These are phyloP conservation scores for Chloromyia formosa DNA, from an alignment of 2,888 invertebrate species.

Conservation along the genomic window DNA sequence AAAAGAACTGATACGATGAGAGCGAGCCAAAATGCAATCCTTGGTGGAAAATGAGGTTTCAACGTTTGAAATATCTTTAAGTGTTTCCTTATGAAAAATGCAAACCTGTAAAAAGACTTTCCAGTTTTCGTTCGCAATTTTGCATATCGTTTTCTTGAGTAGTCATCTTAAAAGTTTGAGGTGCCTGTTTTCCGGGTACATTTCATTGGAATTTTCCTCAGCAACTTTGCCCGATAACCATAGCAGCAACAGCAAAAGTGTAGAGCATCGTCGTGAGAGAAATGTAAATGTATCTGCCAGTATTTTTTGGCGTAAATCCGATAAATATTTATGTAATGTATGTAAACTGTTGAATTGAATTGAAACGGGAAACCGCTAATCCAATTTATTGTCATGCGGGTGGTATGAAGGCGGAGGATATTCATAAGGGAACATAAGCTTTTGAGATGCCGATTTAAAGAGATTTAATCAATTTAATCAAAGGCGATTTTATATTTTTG, in stretches of 20 bases:
- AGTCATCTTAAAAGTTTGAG: slow-evolving; percentile 23
- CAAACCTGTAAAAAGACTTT: slow-evolving; percentile 34
- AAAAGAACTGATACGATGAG: not conserved
- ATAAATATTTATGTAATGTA: no score
- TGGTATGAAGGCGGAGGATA: no score
- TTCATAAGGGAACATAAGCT: no score
- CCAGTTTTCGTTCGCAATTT: slow-evolving; percentile 15
- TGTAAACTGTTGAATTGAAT: no score
- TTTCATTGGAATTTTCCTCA: not conserved
- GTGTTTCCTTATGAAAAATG: slow-evolving; percentile 44
- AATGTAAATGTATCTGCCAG: no score
- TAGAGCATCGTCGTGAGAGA: no score
- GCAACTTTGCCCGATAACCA: not conserved
- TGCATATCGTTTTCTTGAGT: slow-evolving; percentile 6
- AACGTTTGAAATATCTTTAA: slow-evolving; percentile 40
- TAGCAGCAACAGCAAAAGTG: not conserved
- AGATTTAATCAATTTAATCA: no score
- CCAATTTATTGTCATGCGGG: no score
- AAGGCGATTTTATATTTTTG: no score
- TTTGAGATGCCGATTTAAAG: no score
- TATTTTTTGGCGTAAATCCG: no score
- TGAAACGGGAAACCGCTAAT: no score
- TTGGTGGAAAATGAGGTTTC: slow-evolving; percentile 34
- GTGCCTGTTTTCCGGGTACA: not conserved
- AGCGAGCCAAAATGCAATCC: not conserved